These are phyloP conservation scores for Sebastes itinus DNA, from an alignment of 2,797 vertebrate species.

Conservation along the genomic window DNA sequence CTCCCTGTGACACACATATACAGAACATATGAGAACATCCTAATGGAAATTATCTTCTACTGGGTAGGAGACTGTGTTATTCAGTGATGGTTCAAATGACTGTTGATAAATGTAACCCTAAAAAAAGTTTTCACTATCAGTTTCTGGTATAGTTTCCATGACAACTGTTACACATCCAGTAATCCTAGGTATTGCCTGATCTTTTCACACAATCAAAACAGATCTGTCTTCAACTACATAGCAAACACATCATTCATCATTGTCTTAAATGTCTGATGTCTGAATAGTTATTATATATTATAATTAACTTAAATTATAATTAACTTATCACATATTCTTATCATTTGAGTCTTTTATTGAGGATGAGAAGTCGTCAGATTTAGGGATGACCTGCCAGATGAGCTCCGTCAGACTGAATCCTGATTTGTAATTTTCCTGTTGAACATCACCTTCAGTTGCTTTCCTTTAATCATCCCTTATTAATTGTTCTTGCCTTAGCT, in stretches of 20 bases:
- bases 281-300: background rate
- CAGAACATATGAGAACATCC: background rate
- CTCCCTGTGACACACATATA: conserved; percentile 54
- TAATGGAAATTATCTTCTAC: background rate
- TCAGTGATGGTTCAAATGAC: background rate
- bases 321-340: background rate
- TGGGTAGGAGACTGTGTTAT: background rate
- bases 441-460: background rate
- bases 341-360: background rate
- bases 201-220: background rate
- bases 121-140: background rate
- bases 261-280: background rate
- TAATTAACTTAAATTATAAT: background rate
- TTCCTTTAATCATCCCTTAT: background rate
- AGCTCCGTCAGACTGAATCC: background rate
- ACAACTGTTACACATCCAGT: background rate
- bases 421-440: background rate
- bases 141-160: background rate
- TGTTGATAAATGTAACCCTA: background rate
- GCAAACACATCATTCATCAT: background rate
- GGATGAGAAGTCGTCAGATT: background rate
- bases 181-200: background rate
- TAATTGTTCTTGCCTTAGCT: background rate
- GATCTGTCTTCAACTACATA: background rate
- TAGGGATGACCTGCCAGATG: background rate